These are phyloP conservation scores for Papilio polyxenes DNA, from an alignment of 1,140 invertebrate genomes.

Conservation along the genomic window DNA sequence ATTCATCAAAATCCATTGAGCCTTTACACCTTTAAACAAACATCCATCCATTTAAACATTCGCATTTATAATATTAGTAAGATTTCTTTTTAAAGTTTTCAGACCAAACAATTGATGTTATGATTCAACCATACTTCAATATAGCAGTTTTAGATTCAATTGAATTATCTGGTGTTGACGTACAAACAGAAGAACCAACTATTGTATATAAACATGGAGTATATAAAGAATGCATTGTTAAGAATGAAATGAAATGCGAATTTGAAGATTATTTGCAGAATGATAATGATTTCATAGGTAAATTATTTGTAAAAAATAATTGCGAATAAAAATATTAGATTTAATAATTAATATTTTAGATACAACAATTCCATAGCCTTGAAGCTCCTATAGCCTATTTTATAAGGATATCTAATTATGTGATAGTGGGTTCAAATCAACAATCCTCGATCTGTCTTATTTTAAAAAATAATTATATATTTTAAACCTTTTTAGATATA, in stretches of 20 bases:
- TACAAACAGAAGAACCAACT: background rate
- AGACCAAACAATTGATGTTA: constrained; percentile 41
- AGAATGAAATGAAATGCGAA: constrained; percentile 31
- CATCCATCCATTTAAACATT: too few species aligned
- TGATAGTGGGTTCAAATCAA: too few species aligned
- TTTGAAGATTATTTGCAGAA: constrained; percentile 11
- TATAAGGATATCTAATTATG: too few species aligned
- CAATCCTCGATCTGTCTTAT: too few species aligned
- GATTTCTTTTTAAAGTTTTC: constrained; percentile 42
- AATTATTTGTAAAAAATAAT: constrained; percentile 44
- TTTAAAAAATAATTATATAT: background rate
- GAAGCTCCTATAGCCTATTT: too few species aligned
- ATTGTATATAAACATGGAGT: constrained; percentile 29
- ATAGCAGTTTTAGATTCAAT: constrained; percentile 38
- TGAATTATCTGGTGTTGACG: constrained; percentile 25
- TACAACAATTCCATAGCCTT: too few species aligned
- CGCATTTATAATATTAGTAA: too few species aligned
- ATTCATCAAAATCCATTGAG: too few species aligned
- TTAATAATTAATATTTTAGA: too few species aligned
- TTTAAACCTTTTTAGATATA: background rate
- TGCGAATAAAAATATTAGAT: too few species aligned
- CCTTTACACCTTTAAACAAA: too few species aligned
- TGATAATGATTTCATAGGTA: background rate
- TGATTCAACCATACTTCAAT: constrained; percentile 37
- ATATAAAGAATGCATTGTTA: constrained; percentile 10